These are phyloP conservation scores for Umimayanthus kanabou DNA, from an alignment of 92 coral and sea anemone species.

Conservation along the genomic window DNA sequence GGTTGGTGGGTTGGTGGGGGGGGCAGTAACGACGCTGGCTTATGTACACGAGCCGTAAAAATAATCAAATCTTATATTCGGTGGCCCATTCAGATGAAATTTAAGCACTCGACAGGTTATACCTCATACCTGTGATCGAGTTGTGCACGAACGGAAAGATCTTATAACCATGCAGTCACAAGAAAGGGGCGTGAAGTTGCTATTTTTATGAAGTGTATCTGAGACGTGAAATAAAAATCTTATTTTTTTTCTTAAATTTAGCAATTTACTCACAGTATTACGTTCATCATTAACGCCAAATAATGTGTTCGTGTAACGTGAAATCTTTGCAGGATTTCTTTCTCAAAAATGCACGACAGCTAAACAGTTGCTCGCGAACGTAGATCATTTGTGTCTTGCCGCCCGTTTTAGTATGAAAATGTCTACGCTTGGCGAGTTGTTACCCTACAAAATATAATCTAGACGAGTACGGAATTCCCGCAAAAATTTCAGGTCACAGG, in stretches of 20 bases:
- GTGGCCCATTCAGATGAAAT: neutral
- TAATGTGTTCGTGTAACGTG: neutral
- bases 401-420: too few relatives aligned
- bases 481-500: slow-evolving; percentile 26
- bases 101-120: neutral
- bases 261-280: neutral
- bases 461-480: neutral
- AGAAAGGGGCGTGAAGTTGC: neutral
- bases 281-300: neutral
- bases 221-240: neutral
- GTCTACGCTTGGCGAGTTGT: neutral
- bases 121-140: neutral
- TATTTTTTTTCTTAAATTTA: neutral
- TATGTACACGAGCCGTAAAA: neutral
- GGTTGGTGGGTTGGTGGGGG: neutral
- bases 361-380: neutral
- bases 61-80: too few relatives aligned
- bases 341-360: too few relatives aligned
- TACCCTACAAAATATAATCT: neutral
- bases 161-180: neutral
- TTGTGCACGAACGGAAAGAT: neutral
- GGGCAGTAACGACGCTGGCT: neutral
- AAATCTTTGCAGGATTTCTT: too few relatives aligned
- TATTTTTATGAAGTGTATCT: neutral
- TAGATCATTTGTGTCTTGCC: neutral